Base-by-base conservation (phyloP, 2,888 invertebrate genomes). In the Caenorhabditis plicata region DNA sequence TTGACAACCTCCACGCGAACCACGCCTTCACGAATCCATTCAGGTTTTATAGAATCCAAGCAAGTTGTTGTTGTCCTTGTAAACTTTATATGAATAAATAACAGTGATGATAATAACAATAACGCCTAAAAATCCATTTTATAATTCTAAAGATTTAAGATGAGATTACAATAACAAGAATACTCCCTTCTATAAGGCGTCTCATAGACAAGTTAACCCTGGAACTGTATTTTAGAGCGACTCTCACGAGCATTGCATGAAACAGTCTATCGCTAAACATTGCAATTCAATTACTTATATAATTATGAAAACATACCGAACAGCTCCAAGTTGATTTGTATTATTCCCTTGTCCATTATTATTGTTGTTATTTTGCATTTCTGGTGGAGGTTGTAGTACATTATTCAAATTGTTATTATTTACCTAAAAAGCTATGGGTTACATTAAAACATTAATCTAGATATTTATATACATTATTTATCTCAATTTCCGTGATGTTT, bases 1-100 rank as follows among this genome's bases (percentile, higher is more conserved):
- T 81, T 72, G 8, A 85, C 81, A 19, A 93, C 90, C 84, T 94
- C 93, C 13, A 94, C 91, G 63, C 93, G 85, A 17, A 98, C 85
- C 69, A 98, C 91, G 4, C 96, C 96, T 45, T 67, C 51, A 20
- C 27, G 26, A 0, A 56, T 48, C 60, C 57, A 60, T 8, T 55
- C 54, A 2, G 48, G 39, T 22, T 58, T 38, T 39, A 80, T 52
- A 77, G 79, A 88, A 81, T 91, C 88, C 73, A 98, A 85, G 82
- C 98, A 98, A 74, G 91, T 91, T 48, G 91, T 90, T 7, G 95
- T 93, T 60, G 91, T 88, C 78, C 90, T 87, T 39, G 92, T 91
- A 83, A 95, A 94, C 63, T 90, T 89, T 81, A 91, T 87, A 81
- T 98, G 98, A 80, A 98, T 92, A 82, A 96, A 96, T 41, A 90